phyloP scores from a whole-genome alignment of 2,888 invertebrate genomes.

The Gymnosoma rotundatum region DNA sequence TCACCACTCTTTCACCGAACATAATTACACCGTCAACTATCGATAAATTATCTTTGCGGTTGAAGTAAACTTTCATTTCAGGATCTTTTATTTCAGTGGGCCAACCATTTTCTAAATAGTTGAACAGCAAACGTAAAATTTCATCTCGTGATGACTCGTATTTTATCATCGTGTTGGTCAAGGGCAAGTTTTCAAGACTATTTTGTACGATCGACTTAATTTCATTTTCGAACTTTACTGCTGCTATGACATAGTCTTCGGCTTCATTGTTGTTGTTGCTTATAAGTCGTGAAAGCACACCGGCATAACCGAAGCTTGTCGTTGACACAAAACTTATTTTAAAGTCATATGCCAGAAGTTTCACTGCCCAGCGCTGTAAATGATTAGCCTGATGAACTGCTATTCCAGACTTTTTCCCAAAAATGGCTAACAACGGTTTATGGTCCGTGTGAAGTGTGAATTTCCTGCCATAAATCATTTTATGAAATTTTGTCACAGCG shows the following conservation, averaged over 20 bases:
- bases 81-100: constrained; percentile 31
- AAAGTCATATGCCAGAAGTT: neutral
- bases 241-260: constrained; percentile 13
- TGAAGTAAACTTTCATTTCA: constrained; percentile 56
- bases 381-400: constrained; percentile 6
- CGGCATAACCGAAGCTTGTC: neutral
- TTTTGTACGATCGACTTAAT: constrained; percentile 36
- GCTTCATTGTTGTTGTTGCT: no score
- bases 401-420: constrained; percentile 1
- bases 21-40: constrained; percentile 64
- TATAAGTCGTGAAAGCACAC: neutral
- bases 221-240: constrained; percentile 48
- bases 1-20: constrained; percentile 63
- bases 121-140: constrained; percentile 39
- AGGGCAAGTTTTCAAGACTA: constrained; percentile 16
- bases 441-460: neutral
- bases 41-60: constrained; percentile 60
- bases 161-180: constrained; percentile 59
- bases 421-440: neutral
- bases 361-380: neutral
- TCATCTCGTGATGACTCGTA: constrained; percentile 50
- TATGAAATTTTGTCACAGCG: neutral
- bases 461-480: neutral
- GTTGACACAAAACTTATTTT: constrained; percentile 8
- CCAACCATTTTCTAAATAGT: constrained; percentile 59